phyloP scores from a whole-genome alignment of 2,888 invertebrate genomes.

The Brachypterus glaber region DNA sequence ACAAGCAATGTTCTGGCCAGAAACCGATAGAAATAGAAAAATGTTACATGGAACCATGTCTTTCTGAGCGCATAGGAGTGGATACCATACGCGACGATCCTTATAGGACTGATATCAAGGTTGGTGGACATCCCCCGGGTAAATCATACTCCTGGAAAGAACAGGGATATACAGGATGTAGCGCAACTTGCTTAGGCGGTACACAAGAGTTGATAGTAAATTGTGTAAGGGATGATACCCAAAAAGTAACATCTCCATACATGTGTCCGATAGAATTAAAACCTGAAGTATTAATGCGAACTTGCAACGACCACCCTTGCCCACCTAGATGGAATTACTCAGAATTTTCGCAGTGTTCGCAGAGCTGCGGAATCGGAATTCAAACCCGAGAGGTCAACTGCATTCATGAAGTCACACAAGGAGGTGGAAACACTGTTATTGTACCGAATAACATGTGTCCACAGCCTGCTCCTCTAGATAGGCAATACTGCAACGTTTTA shows the following conservation, averaged over 20 bases:
- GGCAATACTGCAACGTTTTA: conserved; percentile 84
- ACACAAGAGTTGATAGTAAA: conserved; percentile 80
- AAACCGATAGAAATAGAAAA: conserved; percentile 74
- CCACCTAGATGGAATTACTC: conserved; percentile 91
- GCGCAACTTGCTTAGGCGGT: conserved; percentile 80
- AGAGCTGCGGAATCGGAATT: conserved; percentile 89
- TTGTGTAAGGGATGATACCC: conserved; percentile 79
- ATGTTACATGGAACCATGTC: conserved; percentile 72
- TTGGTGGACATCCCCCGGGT: conserved; percentile 44
- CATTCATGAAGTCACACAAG: conserved; percentile 76
- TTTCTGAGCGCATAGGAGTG: conserved; percentile 36
- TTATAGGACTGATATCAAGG: conserved; percentile 29
- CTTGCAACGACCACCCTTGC: conserved; percentile 92
- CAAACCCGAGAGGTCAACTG: conserved; percentile 85
- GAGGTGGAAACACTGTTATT: conserved; percentile 78
- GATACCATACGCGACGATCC: conserved; percentile 49
- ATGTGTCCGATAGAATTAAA: conserved; percentile 79
- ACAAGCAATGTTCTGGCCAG: conserved; percentile 76
- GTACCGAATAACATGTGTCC: conserved; percentile 93
- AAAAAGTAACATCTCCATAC: conserved; percentile 77
- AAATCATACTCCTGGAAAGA: conserved; percentile 84
- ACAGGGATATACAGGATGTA: conserved; percentile 86
- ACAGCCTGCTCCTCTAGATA: conserved; percentile 78
- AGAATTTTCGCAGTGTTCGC: conserved; percentile 81
- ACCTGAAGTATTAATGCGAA: conserved; percentile 78